Percentiles rank a stretch among this genome's conserved stretches.
Evolutionary conservation across 1,140 invertebrate species (phyloP).

Genomic region (Aradophagus sp.): DNA sequence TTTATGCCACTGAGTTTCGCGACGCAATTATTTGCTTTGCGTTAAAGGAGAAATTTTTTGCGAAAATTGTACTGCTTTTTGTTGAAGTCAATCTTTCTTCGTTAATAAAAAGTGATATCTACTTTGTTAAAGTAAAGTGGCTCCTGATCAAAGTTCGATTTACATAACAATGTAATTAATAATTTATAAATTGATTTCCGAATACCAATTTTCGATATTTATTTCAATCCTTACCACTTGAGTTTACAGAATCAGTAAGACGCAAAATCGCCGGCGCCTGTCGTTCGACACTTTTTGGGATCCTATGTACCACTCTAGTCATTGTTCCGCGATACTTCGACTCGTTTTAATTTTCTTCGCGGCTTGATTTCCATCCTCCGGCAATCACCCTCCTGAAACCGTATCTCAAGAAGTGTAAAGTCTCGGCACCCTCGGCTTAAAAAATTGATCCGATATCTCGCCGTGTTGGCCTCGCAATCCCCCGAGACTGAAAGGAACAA

Average conservation of each 20-base stretch:
- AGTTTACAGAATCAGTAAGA: conserved; percentile 6
- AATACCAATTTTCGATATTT: no score
- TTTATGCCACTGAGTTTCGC: no score
- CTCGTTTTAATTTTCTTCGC: conserved; percentile 72
- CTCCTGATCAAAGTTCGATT: conserved; percentile 1
- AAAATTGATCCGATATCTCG: conserved; percentile 70
- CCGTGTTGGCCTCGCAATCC: conserved; percentile 71
- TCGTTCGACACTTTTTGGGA: conserved; percentile 29
- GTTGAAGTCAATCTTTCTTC: no score
- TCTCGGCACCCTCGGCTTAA: conserved; percentile 73
- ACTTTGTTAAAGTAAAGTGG: no score
- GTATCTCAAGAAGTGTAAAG: conserved; percentile 73
- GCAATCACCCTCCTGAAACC: conserved; percentile 52
- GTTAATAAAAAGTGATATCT: no score
- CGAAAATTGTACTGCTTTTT: no score
- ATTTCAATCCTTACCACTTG: no score
- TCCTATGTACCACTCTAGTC: conserved; percentile 22
- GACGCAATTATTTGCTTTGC: no score
- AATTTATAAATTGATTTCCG: no score
- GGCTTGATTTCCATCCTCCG: conserved; percentile 65
- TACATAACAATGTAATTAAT: no score
- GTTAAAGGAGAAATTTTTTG: no score
- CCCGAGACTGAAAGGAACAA: conserved; percentile 72
- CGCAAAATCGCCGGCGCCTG: conserved; percentile 3
- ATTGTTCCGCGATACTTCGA: conserved; percentile 57